phyloP scores from a whole-genome alignment of 2,797 vertebrate genomes.

The Leptatherina wallacei region DNA sequence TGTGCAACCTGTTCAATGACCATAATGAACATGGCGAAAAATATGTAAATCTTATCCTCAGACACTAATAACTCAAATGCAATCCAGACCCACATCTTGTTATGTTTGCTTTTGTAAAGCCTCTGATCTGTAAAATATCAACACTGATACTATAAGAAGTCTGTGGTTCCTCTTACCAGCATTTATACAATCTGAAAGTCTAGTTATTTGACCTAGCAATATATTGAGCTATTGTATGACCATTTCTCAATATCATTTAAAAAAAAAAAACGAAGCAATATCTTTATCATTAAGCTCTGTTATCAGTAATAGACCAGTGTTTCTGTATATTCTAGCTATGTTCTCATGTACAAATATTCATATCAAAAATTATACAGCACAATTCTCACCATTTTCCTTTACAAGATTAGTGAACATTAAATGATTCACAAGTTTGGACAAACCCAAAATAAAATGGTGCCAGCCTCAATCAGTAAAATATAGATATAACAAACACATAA shows the following conservation, averaged over 20 bases:
- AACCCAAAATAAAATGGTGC: conserved; percentile 75
- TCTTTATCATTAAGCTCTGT: conserved; percentile 74
- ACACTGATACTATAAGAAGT: conserved; percentile 60
- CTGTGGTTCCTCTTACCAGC: conserved; percentile 72
- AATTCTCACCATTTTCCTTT: conserved; percentile 87
- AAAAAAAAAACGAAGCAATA: conserved; percentile 67
- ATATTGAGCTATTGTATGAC: conserved; percentile 75
- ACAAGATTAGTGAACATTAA: conserved; percentile 85
- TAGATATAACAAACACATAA: conserved; percentile 71
- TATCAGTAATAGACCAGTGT: conserved; percentile 79
- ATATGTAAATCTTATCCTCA: conserved; percentile 72
- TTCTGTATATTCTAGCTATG: conserved; percentile 83
- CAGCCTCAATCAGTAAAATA: conserved; percentile 74
- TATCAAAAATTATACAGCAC: conserved; percentile 89
- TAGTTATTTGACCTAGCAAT: conserved; percentile 71
- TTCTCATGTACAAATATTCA: conserved; percentile 88
- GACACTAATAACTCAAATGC: conserved; percentile 68
- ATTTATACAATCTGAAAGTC: conserved; percentile 80
- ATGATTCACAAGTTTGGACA: conserved; percentile 82
- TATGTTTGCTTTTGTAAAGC: conserved; percentile 54
- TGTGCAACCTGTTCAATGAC: conserved; percentile 83
- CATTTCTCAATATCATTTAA: conserved; percentile 74
- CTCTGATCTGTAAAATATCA: conserved; percentile 51
- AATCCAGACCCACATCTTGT: conserved; percentile 61
- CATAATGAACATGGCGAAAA: conserved; percentile 77